Evolutionary conservation across 2,113 vertebrate genomes (phyloP), one percentile per base, ranked within the genome.

Genomic region (Micronycteris hirsuta): DNA sequence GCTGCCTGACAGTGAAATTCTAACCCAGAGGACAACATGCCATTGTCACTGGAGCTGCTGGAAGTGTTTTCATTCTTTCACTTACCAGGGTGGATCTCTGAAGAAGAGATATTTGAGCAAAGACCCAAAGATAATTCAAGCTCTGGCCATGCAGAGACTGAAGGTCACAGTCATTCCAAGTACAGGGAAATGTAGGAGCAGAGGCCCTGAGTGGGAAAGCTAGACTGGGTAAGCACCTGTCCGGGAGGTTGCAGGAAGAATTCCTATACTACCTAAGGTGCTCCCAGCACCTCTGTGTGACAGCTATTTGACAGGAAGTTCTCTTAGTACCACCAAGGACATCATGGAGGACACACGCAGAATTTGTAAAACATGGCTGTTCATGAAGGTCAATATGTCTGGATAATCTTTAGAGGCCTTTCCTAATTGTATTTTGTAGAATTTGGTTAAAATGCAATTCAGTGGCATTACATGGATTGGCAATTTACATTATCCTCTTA

Each of bases 231-330:
- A 7, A 33, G 0, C 28, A 28, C 4, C 7, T 38, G 4, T 63
- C n/a, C 36, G 4, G 22, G 8, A 9, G 26, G 16, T 5, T 11
- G 24, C 17, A 26, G 15, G 24, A 38, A 22, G 26, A 52, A 81
- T 63, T 63, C 14, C 68, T 43, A 7, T 0, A 7, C 7, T 26
- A 56, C 0, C 12, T 38, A 11, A 28, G 12, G 26, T 24, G 31
- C 1, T 56, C 7, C 28, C 13, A 54, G 28, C 11, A 17, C 5
- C 13, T 33, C 31, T 24, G 19, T 12, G 4, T 33, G 33, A 7
- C 8, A 81, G 14, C 16, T 19, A 26, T 2, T 26, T 19, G 67
- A 71, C 0, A 0, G 22, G 12, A 0, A 36, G 1, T 6, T 52
- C 38, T 36, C 3, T 43, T 26, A n/a, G 2, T 58, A n/a, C 12